Evolutionary conservation across 2,888 invertebrate species (phyloP).

Genomic region (Nasonovia ribisnigri): DNA sequence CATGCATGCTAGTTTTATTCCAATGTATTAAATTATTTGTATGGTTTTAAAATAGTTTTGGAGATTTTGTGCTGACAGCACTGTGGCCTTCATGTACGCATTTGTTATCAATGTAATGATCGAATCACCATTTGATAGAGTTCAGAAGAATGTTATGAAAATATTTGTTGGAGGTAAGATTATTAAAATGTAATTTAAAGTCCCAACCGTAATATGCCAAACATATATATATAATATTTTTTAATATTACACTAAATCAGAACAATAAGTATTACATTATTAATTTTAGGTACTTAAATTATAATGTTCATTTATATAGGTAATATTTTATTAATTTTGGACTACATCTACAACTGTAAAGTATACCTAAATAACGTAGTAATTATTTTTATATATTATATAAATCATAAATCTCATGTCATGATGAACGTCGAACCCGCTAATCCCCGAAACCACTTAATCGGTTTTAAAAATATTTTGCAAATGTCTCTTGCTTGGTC

Average conservation of each 20-base stretch:
- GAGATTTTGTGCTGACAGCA: conserved; percentile 46
- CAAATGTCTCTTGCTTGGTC: no score
- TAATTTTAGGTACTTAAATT: neutral
- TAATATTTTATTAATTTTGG: no score
- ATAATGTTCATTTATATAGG: no score
- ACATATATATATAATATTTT: neutral
- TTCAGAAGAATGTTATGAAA: conserved; percentile 63
- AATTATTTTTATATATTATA: no score
- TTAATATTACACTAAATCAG: neutral
- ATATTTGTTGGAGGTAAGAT: conserved; percentile 56
- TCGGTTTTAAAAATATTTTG: no score
- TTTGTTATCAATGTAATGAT: conserved; percentile 60
- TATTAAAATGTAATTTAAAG: neutral
- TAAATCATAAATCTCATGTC: no score
- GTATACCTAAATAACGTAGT: no score
- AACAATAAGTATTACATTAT: neutral
- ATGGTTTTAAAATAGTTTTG: neutral
- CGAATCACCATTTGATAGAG: conserved; percentile 60
- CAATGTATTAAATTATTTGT: neutral
- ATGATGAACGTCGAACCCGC: no score
- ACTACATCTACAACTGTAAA: no score
- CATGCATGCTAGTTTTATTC: neutral
- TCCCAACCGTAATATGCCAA: neutral
- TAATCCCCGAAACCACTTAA: no score
- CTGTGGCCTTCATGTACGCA: conserved; percentile 53